Percentiles rank a stretch among this genome's conserved stretches.
phyloP scores from a whole-genome alignment of 2,113 vertebrate species.

The Noturus placidus region DNA sequence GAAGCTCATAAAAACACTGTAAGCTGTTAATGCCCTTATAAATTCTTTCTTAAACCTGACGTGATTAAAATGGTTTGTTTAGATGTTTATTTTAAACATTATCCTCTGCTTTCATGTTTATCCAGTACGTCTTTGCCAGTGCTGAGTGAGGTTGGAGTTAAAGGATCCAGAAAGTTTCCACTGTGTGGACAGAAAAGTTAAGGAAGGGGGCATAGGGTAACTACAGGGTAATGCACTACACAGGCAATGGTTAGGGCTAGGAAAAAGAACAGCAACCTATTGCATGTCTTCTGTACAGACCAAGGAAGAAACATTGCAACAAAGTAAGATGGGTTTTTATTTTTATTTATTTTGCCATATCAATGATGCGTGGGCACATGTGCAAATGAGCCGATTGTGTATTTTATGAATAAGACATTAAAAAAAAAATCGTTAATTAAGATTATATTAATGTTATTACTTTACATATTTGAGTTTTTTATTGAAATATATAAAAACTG shows the following conservation, averaged over 20 bases:
- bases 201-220: slow-evolving; percentile 31
- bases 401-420: not conserved
- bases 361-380: not conserved
- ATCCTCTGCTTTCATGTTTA: slow-evolving; percentile 41
- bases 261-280: slow-evolving; percentile 37
- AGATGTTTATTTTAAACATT: slow-evolving; percentile 52
- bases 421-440: not conserved
- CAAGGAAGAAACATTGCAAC: slow-evolving; percentile 12
- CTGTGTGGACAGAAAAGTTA: slow-evolving; percentile 37
- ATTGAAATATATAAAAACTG: not conserved
- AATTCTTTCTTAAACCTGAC: slow-evolving; percentile 51
- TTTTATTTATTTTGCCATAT: not conserved
- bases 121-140: slow-evolving; percentile 38
- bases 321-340: not conserved
- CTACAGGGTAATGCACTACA: slow-evolving; percentile 48
- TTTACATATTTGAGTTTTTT: not conserved
- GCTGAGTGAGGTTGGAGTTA: slow-evolving; percentile 33
- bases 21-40: slow-evolving; percentile 48
- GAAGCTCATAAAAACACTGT: slow-evolving; percentile 43
- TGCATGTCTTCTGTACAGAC: slow-evolving; percentile 40
- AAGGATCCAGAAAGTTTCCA: slow-evolving; percentile 53
- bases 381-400: not conserved
- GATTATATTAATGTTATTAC: not conserved
- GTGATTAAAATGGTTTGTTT: slow-evolving; percentile 54
- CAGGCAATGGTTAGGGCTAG: slow-evolving; percentile 34